Evolutionary conservation across 2,113 vertebrate species (phyloP).

Genomic region (Entelurus aequoreus): DNA sequence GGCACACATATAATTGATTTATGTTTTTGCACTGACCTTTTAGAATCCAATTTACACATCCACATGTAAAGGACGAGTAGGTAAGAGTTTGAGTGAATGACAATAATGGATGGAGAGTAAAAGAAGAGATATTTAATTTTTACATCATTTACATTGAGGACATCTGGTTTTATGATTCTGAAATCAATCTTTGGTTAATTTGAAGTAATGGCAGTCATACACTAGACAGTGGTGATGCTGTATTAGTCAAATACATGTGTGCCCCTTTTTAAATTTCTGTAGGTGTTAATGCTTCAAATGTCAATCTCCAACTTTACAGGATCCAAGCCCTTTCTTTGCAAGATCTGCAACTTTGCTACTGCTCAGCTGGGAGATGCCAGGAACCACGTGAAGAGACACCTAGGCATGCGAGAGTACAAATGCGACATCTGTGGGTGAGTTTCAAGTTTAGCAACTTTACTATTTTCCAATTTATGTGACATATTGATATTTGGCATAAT

Average conservation of each 20-base stretch:
- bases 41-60: constrained; percentile 60
- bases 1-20: constrained; percentile 69
- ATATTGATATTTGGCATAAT: background rate
- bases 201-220: constrained; percentile 27
- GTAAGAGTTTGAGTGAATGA: constrained; percentile 57
- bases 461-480: background rate
- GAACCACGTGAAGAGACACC: constrained; percentile 98
- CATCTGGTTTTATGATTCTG: constrained; percentile 40
- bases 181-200: constrained; percentile 31
- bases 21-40: constrained; percentile 70
- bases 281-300: constrained; percentile 25
- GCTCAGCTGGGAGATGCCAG: constrained; percentile 97
- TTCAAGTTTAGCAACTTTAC: background rate
- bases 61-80: constrained; percentile 4
- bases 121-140: constrained; percentile 45
- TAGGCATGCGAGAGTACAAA: constrained; percentile 98
- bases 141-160: constrained; percentile 30
- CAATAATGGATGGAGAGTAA: constrained; percentile 56
- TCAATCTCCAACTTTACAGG: constrained; percentile 70
- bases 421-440: constrained; percentile 99
- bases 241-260: constrained; percentile 25
- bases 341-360: constrained; percentile 97
- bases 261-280: constrained; percentile 16
- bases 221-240: constrained; percentile 1
- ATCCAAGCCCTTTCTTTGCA: constrained; percentile 98